Evolutionary conservation across 1,140 invertebrate genomes (phyloP).

Genomic region (Aphelenchoides besseyi): DNA sequence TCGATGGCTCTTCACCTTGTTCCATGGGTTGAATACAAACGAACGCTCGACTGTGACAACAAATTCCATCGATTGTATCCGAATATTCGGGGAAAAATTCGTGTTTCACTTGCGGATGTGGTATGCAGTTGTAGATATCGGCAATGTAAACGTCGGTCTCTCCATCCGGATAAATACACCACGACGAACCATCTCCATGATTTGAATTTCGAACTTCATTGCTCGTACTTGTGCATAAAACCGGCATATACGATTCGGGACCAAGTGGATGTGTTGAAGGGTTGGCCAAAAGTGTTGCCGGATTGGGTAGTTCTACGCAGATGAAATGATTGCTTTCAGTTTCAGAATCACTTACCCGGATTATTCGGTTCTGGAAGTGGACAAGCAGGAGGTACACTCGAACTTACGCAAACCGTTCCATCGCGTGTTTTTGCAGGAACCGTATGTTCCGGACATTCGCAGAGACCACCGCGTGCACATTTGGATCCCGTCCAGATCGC

Average conservation of each 20-base stretch:
- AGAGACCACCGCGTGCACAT: slow-evolving; percentile 49
- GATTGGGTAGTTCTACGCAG: slow-evolving; percentile 51
- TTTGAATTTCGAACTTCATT: slow-evolving; percentile 47
- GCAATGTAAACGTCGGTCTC: slow-evolving; percentile 54
- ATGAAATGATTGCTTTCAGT: slow-evolving; percentile 8
- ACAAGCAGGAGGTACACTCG: slow-evolving; percentile 52
- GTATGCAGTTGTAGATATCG: slow-evolving; percentile 59
- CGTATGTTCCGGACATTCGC: slow-evolving; percentile 55
- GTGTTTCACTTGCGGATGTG: slow-evolving; percentile 55
- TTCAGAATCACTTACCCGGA: slow-evolving; percentile 30
- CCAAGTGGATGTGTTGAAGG: slow-evolving; percentile 54
- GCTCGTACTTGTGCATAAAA: slow-evolving; percentile 56
- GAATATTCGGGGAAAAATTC: slow-evolving; percentile 58
- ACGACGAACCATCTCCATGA: slow-evolving; percentile 49
- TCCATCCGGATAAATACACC: slow-evolving; percentile 58
- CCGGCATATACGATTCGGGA: slow-evolving; percentile 56
- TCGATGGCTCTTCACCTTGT: slow-evolving; percentile 58
- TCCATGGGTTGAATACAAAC: slow-evolving; percentile 59
- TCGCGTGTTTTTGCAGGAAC: slow-evolving; percentile 53
- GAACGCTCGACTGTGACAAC: slow-evolving; percentile 58
- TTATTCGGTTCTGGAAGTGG: slow-evolving; percentile 58
- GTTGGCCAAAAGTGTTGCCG: slow-evolving; percentile 57
- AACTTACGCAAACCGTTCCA: slow-evolving; percentile 53
- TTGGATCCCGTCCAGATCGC: slow-evolving; percentile 58
- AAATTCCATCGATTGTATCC: slow-evolving; percentile 56